Conservation (phyloP, 2,888 invertebrate genomes). For the Eupithecia exiguata region DNA sequence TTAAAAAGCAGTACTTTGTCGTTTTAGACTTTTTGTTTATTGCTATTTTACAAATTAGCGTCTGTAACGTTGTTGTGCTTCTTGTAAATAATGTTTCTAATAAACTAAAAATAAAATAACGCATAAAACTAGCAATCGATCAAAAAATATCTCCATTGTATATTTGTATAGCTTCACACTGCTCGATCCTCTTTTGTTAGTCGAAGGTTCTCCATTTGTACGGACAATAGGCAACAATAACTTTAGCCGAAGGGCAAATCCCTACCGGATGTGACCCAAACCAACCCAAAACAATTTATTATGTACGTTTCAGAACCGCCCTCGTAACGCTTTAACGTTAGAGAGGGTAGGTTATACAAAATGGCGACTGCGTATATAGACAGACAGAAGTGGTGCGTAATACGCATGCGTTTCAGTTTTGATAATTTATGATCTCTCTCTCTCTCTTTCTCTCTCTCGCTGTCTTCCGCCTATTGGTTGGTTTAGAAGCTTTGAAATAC, state of each 20-base stretch:
- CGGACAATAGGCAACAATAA: neutral
- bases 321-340: neutral
- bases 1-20: too few relatives aligned
- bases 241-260: neutral
- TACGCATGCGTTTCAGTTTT: neutral
- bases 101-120: too few relatives aligned
- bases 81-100: too few relatives aligned
- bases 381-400: neutral
- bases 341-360: neutral
- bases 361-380: neutral
- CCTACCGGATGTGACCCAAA: neutral
- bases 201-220: neutral
- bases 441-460: neutral
- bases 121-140: neutral
- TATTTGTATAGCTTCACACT: neutral
- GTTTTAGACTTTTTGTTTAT: too few relatives aligned
- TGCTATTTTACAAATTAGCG: too few relatives aligned
- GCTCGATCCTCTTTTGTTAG: neutral
- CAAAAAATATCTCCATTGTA: neutral
- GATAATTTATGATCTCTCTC: neutral
- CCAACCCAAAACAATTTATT: neutral
- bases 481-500: neutral
- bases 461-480: neutral
- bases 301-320: conserved; percentile 1
- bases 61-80: too few relatives aligned